Evolutionary conservation across 2,888 invertebrate genomes (phyloP).

Genomic region (Cheilosia urbana): DNA sequence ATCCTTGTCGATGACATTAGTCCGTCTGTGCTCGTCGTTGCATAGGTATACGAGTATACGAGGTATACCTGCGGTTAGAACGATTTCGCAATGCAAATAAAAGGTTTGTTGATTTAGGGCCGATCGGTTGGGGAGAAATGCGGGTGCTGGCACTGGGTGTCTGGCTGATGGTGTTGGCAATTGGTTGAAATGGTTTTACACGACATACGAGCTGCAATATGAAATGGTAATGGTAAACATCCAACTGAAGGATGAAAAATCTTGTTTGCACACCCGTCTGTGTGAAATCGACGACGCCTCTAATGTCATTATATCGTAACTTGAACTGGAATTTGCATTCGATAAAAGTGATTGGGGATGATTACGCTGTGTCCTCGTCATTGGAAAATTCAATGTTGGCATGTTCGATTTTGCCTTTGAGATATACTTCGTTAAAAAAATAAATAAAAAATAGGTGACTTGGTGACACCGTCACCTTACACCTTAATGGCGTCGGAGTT

Average conservation of each 20-base stretch:
- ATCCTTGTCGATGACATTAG: conserved; percentile 75
- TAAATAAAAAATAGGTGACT: background rate
- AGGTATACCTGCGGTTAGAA: conserved; percentile 68
- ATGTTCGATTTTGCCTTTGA: background rate
- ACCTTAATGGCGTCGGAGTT: too few relatives aligned
- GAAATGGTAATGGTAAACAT: conserved; percentile 36
- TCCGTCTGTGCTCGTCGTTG: conserved; percentile 75
- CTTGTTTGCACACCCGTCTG: conserved; percentile 60
- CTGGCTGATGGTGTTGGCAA: background rate
- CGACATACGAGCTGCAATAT: background rate
- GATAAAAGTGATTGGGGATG: conserved; percentile 67
- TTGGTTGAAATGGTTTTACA: conserved; percentile 31
- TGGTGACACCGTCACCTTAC: too few relatives aligned
- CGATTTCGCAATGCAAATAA: conserved; percentile 75
- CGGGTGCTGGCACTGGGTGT: background rate
- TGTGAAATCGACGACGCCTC: conserved; percentile 64
- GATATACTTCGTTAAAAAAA: background rate
- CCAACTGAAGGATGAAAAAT: conserved; percentile 70
- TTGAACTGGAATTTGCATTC: conserved; percentile 71
- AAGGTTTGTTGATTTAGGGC: conserved; percentile 72
- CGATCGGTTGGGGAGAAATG: background rate
- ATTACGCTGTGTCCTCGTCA: conserved; percentile 45
- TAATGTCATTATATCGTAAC: conserved; percentile 73
- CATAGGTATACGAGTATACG: conserved; percentile 15
- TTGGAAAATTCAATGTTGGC: background rate